Base-by-base conservation (phyloP, 2,888 invertebrate genomes). In the Mimas tiliae region DNA sequence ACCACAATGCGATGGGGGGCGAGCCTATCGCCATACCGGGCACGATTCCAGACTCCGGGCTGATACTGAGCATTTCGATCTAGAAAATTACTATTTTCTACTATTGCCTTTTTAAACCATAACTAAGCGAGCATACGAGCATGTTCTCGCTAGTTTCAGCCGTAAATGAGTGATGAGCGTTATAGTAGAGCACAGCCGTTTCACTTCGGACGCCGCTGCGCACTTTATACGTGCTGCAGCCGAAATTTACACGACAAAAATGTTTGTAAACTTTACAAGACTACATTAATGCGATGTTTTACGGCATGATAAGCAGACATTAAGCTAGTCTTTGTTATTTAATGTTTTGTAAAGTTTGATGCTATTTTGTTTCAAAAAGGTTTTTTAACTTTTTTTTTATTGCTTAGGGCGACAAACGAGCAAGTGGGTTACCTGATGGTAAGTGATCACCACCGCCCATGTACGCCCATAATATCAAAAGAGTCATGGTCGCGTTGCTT, bases 171-270 rank as follows among this genome's bases (percentile, higher is more conserved):
- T 42, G 19, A 58, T 42, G 55, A 16, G 3, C 0, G 14, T 11
- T 58, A 6, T 19, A 19, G 19, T 42, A 11, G 38, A 11, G 38
- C 19, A 11, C 38, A 19, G 42, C 6, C 3, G 19, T 19, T 58
- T 11, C 58, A 12, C 27, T 52, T 27, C 52, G 12, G 27, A 52
- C 33, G 38, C 58, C 42, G 58, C 58, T 50, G 50, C 50, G 19
- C 50, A n/a, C 42, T 19, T 12, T 19, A 9, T 19, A 19, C 38
- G 19, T 9, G 9, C 19, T 9, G 19, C 19, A 50, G 50, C 19
- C 19, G 11, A 53, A 53, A 58, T 58, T 58, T 42, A 16, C 55
- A 38, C 16, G 53, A 53, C 33, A 53, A 53, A 52, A 34, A 38
- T 38, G n/a, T 53, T 33, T 34, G 47, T 48, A 48, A 16, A 48